These are phyloP conservation scores for Sebastes kiyomatsui DNA, from an alignment of 2,797 vertebrate genomes.

Conservation along the genomic window DNA sequence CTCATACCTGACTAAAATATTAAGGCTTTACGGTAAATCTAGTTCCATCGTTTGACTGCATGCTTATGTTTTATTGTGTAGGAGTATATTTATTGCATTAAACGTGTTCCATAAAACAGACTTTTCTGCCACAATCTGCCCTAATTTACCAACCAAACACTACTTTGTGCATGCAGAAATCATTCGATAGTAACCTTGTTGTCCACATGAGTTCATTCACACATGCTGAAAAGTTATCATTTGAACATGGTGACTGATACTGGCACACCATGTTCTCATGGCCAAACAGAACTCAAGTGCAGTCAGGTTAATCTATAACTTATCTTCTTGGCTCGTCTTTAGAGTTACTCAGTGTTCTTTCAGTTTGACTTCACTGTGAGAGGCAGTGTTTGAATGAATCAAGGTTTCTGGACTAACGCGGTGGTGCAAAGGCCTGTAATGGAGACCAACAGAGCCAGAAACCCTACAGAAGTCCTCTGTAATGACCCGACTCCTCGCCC, in stretches of 20 bases:
- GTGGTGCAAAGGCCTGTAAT: background rate
- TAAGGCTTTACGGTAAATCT: background rate
- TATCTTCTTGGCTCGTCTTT: background rate
- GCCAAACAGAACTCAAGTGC: background rate
- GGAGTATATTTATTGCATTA: background rate
- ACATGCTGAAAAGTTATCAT: background rate
- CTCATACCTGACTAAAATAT: background rate
- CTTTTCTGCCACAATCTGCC: background rate
- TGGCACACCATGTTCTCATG: background rate
- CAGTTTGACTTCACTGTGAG: background rate
- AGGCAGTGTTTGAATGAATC: background rate
- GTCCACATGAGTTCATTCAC: background rate
- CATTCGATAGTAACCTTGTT: background rate
- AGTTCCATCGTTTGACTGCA: background rate
- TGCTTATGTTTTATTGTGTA: background rate
- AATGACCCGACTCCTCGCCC: constrained; percentile 73
- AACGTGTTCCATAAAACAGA: background rate
- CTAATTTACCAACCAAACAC: no score
- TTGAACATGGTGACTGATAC: background rate
- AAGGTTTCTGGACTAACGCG: constrained; percentile 10
- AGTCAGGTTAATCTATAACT: constrained; percentile 62
- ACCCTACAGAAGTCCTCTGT: background rate
- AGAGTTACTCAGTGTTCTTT: constrained; percentile 29
- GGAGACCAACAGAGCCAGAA: constrained; percentile 5
- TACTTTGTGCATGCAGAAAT: background rate